These are phyloP conservation scores for Hippocampus barbouri DNA, from an alignment of 2,113 vertebrate species.

Conservation along the genomic window DNA sequence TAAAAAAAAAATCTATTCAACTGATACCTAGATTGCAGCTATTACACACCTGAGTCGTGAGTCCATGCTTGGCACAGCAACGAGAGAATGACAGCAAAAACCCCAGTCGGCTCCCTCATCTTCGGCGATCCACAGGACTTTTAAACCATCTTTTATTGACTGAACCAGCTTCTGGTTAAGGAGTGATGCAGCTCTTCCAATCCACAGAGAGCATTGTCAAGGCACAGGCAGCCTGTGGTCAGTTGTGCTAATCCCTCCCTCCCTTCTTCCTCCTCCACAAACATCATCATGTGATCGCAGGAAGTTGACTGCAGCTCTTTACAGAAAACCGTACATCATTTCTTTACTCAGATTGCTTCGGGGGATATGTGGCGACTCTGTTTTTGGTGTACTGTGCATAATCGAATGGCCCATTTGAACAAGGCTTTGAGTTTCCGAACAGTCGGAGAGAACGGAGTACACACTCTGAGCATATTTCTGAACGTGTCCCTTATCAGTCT, in stretches of 20 bases:
- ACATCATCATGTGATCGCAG: conserved; percentile 3
- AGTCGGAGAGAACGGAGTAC: background rate
- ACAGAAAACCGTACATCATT: background rate
- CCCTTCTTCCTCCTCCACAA: background rate
- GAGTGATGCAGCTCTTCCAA: background rate
- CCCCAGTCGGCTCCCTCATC: conserved; percentile 28
- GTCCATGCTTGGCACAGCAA: conserved; percentile 25
- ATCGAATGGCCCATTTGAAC: no score
- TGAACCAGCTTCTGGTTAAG: background rate
- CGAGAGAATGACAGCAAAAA: conserved; percentile 15
- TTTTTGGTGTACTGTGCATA: no score
- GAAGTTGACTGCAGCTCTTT: background rate
- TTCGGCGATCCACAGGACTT: conserved; percentile 6
- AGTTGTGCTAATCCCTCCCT: background rate
- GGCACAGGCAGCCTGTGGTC: background rate
- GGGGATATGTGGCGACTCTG: no score
- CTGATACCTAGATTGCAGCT: background rate
- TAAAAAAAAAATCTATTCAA: no score
- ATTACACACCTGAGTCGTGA: conserved; percentile 48
- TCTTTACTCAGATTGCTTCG: background rate
- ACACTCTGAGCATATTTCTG: no score
- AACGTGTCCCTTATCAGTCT: no score
- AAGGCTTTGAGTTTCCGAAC: no score
- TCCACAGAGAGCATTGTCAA: background rate
- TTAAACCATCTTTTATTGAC: background rate